Base-by-base conservation (phyloP, 2,797 vertebrate genomes). In the Setipinna tenuifilis region DNA sequence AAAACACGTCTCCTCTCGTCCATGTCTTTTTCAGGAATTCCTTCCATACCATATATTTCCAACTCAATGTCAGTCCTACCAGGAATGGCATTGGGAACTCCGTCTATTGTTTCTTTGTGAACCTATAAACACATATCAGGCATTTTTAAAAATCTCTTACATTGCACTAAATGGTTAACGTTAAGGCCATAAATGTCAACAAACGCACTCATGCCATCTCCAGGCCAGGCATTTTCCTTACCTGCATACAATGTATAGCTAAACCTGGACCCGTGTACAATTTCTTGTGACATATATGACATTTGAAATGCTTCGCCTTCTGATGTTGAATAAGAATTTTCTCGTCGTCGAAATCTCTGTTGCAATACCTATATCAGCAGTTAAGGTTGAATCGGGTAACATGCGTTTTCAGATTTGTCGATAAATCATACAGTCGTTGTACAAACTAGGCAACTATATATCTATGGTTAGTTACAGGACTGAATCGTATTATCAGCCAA, bases 201-300 rank as follows among this genome's bases (percentile, higher is more conserved):
- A 75, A 75, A 75, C 0, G 0, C 25, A 31, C 0, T 2, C 25
- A 31, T 19, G 14, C 17, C 62, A 62, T 2, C 23, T 23, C 61
- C 11, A 4, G 25, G 9, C 25, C 9, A 68, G 16, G 25, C 3
- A 75, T 19, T 19, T 35, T 35, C 61, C 71, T 78, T 84, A 99
- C 98, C 97, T 99, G 98, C 98, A 99, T 99, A 91, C 98, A 99
- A 87, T 99, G 98, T 91, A 99, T 99, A 68, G 98, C 98, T 94
- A 99, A 94, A 19, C 98, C 98, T 81, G 98, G 98, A 83, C 98
- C 98, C 17, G 98, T 99, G 85, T 99, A 99, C 71, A 99, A 90
- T 88, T 99, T 99, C 92, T 99, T 99, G 90, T 99, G 98, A 93
- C 98, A 99, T 93, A 99, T 99, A 83, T 99, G 98, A 88, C 98